A percentile compares a stretch with the other conserved stretches of the same genome.
Conservation (phyloP, 2,797 vertebrate genomes). For the Rhyacichthys aspro region DNA sequence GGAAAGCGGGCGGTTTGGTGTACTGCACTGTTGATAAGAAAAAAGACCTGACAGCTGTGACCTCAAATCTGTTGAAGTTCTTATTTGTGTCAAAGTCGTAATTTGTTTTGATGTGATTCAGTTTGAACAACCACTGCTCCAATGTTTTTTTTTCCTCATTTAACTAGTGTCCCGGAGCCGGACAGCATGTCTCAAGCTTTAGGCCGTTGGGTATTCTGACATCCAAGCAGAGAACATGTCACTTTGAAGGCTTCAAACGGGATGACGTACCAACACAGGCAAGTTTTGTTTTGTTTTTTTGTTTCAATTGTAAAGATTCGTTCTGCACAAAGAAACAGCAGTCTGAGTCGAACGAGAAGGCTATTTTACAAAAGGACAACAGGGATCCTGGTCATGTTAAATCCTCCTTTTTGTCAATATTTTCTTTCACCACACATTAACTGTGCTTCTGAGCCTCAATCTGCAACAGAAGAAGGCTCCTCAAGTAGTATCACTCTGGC, state of each 20-base stretch:
- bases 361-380: constrained; percentile 58
- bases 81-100: constrained; percentile 38
- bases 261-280: constrained; percentile 30
- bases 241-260: constrained; percentile 4
- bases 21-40: constrained; percentile 10
- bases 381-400: constrained; percentile 17
- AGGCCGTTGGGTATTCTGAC: background rate
- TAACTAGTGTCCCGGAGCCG: constrained; percentile 35
- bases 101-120: constrained; percentile 40
- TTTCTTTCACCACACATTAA: constrained; percentile 46
- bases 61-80: constrained; percentile 43
- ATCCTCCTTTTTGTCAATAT: constrained; percentile 14
- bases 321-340: constrained; percentile 32
- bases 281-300: constrained; percentile 24
- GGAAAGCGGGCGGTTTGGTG: constrained; percentile 14
- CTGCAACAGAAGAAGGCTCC: constrained; percentile 49
- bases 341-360: constrained; percentile 32
- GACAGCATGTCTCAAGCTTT: constrained; percentile 1
- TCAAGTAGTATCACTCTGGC: constrained; percentile 57
- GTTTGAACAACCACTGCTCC: constrained; percentile 25
- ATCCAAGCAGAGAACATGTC: constrained; percentile 6
- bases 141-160: constrained; percentile 6
- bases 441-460: constrained; percentile 45
- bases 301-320: constrained; percentile 2
- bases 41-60: constrained; percentile 46